Base-by-base conservation (phyloP, 2,888 invertebrate species). In the Teleiodes luculella region DNA sequence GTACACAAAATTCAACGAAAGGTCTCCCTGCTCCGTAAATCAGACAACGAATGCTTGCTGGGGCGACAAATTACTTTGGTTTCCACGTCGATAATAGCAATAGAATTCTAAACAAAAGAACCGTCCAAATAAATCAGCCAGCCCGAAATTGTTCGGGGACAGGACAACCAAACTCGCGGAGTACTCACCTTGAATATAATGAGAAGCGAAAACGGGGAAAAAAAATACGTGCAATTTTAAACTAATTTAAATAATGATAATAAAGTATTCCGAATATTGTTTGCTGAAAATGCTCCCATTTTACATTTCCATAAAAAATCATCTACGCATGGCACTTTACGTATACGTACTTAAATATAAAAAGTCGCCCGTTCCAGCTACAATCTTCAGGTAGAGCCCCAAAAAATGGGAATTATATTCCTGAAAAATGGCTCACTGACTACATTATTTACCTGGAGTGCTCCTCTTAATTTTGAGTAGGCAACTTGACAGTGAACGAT, bases 381-480 rank as follows among this genome's bases (percentile, higher is more conserved):
- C 47, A 47, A 47, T 47, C 47, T 47, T 33, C 39, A 41, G 6
- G 18, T 11, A 11, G 39, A 41, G 47, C 47, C n/a, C 13, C 16
- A 35, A 24, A 54, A 46, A 33, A 54, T 49, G 49, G 18, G 24
- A 33, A 49, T 41, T 43, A 54, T 33, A 41, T 49, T 35, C 43
- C 14, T 49, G 35, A 54, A 43, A 54, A 54, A 54, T 54, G 16
- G 43, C 41, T 14, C 41, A 35, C 13, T 43, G 43, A 16, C 48
- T 54, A 43, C 48, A 54, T 54, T 49, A 43, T 31, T 41, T 54
- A 54, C 49, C 49, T 49, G 54, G 43, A 41, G 43, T 49, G 43
- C 39, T 49, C 41, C 54, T 54, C 49, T 41, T 49, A 49, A 54
- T 54, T 47, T 48, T 41, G 37, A 16, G 43, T 14, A 37, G 49